Percentiles rank a stretch among this genome's conserved stretches.
phyloP scores from a whole-genome alignment of 2,888 invertebrate species.

The Geophilus truncorum region DNA sequence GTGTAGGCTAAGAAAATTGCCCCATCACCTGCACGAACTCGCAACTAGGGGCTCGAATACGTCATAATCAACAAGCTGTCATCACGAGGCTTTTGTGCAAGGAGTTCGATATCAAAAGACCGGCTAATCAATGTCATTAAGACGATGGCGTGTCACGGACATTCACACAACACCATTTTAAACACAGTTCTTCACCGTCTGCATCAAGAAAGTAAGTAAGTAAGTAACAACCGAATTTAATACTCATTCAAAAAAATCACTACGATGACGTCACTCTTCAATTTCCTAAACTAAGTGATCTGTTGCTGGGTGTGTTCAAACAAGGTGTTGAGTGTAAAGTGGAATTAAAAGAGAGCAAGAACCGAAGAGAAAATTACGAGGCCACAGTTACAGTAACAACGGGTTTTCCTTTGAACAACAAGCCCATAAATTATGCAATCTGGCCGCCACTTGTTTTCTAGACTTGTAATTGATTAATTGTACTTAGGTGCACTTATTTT shows the following conservation, averaged over 20 bases:
- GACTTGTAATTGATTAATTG: not conserved
- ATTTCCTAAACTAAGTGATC: not conserved
- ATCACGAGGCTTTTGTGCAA: not conserved
- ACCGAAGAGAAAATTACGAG: not conserved
- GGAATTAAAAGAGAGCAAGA: not conserved
- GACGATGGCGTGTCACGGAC: not conserved
- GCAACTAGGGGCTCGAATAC: no score
- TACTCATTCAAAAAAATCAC: not conserved
- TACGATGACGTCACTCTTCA: not conserved
- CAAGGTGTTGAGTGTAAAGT: not conserved
- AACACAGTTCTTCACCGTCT: not conserved
- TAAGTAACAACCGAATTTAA: no score
- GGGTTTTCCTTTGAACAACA: not conserved
- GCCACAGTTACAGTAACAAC: not conserved
- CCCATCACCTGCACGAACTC: not conserved
- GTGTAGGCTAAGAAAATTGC: not conserved
- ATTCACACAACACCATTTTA: not conserved
- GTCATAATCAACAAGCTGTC: conserved; percentile 11
- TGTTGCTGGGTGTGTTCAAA: conserved; percentile 1
- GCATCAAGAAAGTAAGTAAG: no score
- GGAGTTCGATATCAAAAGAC: not conserved
- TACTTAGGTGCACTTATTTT: not conserved
- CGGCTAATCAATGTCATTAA: not conserved
- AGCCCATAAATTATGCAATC: not conserved
- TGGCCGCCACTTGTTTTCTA: not conserved